Evolutionary conservation across 2,888 invertebrate genomes (phyloP).

Genomic region (Oasisia sp.): DNA sequence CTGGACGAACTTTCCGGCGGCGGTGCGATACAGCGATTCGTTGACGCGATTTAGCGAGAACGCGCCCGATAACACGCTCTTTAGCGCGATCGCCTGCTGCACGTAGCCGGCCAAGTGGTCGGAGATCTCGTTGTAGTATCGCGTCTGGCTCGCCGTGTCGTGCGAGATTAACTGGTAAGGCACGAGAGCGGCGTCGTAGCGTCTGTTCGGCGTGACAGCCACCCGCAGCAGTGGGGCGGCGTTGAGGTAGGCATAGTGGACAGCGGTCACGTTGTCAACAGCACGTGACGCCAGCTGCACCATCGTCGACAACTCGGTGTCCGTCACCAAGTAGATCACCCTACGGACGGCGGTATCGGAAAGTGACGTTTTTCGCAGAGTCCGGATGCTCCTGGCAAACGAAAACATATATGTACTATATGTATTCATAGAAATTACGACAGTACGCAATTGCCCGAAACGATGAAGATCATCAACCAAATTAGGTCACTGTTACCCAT

Average conservation of each 20-base stretch:
- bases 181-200: constrained; percentile 36
- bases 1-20: constrained; percentile 25
- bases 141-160: constrained; percentile 19
- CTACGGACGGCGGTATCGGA: constrained; percentile 31
- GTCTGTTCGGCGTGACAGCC: constrained; percentile 34
- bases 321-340: constrained; percentile 33
- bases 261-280: constrained; percentile 35
- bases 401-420: neutral
- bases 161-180: constrained; percentile 29
- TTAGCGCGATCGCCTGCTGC: constrained; percentile 29
- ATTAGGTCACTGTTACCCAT: neutral
- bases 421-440: neutral
- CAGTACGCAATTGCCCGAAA: neutral
- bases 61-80: constrained; percentile 31
- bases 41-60: constrained; percentile 32
- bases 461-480: neutral
- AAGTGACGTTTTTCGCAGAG: neutral
- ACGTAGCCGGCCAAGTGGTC: constrained; percentile 34
- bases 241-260: constrained; percentile 36
- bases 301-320: constrained; percentile 31
- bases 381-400: neutral
- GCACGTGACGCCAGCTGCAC: constrained; percentile 36
- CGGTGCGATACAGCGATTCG: constrained; percentile 28
- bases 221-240: constrained; percentile 23
- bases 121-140: constrained; percentile 31